Evolutionary conservation across 2,888 invertebrate species (phyloP).

Genomic region (Brachyopa scutellaris): DNA sequence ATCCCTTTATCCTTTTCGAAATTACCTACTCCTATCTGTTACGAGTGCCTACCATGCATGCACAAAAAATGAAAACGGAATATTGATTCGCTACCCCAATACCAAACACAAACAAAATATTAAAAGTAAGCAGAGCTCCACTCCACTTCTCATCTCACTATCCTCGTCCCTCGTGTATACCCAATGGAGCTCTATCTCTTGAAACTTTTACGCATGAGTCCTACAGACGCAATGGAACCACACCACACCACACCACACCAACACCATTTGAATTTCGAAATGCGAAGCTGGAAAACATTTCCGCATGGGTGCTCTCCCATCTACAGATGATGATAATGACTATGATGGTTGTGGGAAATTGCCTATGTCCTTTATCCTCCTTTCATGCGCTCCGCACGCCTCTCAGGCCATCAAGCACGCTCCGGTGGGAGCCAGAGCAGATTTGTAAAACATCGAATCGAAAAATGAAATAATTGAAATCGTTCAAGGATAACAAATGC

Average conservation of each 20-base stretch:
- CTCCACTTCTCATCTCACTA: not conserved
- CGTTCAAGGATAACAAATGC: constrained; percentile 65
- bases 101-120: constrained; percentile 16
- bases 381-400: constrained; percentile 9
- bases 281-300: constrained; percentile 57
- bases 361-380: constrained; percentile 50
- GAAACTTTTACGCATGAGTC: constrained; percentile 55
- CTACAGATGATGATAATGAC: constrained; percentile 28
- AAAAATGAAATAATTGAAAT: constrained; percentile 67
- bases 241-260: constrained; percentile 21
- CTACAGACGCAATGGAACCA: constrained; percentile 41
- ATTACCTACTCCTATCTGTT: too few relatives aligned
- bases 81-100: constrained; percentile 26
- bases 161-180: not conserved
- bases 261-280: constrained; percentile 52
- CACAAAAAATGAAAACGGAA: not conserved
- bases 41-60: too few relatives aligned
- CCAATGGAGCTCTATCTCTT: constrained; percentile 6
- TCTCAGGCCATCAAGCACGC: not conserved
- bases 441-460: constrained; percentile 56
- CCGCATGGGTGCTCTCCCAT: constrained; percentile 52
- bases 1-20: too few relatives aligned
- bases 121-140: not conserved
- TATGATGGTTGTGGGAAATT: constrained; percentile 58
- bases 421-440: constrained; percentile 55